Conservation (phyloP, 2,113 vertebrate genomes). For the Silurus glanis region DNA sequence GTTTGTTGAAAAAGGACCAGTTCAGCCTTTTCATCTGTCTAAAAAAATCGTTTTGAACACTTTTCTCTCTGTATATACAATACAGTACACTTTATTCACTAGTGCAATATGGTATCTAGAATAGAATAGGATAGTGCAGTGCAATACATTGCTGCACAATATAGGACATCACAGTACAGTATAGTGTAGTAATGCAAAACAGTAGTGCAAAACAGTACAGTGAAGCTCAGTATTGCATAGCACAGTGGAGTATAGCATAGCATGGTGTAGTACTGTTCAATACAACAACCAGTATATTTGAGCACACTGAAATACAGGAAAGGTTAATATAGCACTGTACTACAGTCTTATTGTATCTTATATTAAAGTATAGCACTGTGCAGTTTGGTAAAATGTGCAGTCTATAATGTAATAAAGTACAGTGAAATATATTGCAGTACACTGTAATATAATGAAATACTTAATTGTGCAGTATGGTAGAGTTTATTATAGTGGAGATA, state of each 20-base stretch:
- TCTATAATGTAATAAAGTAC: too few species aligned
- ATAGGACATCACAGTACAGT: not conserved
- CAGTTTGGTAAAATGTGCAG: too few species aligned
- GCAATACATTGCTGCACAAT: not conserved
- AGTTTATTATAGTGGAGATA: too few species aligned
- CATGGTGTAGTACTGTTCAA: not conserved
- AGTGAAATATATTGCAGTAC: not conserved
- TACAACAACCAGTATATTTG: too few species aligned
- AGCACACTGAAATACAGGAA: too few species aligned
- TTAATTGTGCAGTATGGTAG: too few species aligned
- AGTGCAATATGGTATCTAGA: too few species aligned
- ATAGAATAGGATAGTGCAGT: too few species aligned
- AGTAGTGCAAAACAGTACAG: not conserved
- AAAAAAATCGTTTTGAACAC: not conserved
- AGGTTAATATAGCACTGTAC: too few species aligned
- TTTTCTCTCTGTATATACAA: not conserved
- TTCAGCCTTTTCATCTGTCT: not conserved
- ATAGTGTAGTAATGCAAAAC: not conserved
- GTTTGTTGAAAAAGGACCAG: not conserved
- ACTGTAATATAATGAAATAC: not conserved
- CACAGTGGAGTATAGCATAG: not conserved
- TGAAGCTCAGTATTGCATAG: not conserved
- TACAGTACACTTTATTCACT: too few species aligned
- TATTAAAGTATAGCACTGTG: too few species aligned
- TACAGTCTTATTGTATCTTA: too few species aligned